phyloP scores from a whole-genome alignment of 2,888 invertebrate species.

The Zygothrica quintamaculata region DNA sequence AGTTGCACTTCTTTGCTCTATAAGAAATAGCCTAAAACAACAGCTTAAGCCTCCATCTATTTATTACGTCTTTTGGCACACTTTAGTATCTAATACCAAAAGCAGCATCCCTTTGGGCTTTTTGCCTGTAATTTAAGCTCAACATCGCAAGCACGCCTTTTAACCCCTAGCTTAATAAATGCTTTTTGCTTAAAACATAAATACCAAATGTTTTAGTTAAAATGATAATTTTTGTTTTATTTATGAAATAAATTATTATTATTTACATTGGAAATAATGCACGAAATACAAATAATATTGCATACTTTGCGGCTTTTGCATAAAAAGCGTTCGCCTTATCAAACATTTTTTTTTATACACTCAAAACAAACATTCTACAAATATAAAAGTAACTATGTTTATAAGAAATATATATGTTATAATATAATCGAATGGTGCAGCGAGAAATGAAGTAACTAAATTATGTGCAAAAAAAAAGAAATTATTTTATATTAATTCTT shows the following conservation, averaged over 20 bases:
- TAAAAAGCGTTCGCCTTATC: slow-evolving; percentile 33
- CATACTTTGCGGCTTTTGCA: slow-evolving; percentile 60
- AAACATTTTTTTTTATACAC: slow-evolving; percentile 49
- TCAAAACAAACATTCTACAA: slow-evolving; percentile 64
- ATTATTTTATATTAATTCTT: slow-evolving; percentile 32
- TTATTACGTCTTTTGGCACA: too few species aligned
- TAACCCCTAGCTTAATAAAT: too few species aligned
- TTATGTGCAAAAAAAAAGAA: slow-evolving; percentile 30
- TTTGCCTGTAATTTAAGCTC: too few species aligned
- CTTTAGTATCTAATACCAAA: too few species aligned
- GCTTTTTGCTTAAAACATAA: too few species aligned
- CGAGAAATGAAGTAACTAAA: slow-evolving; percentile 31
- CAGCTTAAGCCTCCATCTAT: too few species aligned
- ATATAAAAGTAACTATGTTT: slow-evolving; percentile 45
- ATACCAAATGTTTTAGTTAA: slow-evolving; percentile 64
- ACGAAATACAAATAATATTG: slow-evolving; percentile 78
- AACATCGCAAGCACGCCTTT: too few species aligned
- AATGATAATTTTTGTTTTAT: slow-evolving; percentile 71
- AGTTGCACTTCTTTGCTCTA: too few species aligned
- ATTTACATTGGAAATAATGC: slow-evolving; percentile 80
- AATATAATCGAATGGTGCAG: slow-evolving; percentile 25
- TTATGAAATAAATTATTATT: slow-evolving; percentile 80
- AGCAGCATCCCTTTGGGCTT: too few species aligned
- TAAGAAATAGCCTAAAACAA: too few species aligned
- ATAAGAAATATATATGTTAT: slow-evolving; percentile 40